Conservation (phyloP, 2,888 invertebrate genomes). For the Trachelus troglodyta region DNA sequence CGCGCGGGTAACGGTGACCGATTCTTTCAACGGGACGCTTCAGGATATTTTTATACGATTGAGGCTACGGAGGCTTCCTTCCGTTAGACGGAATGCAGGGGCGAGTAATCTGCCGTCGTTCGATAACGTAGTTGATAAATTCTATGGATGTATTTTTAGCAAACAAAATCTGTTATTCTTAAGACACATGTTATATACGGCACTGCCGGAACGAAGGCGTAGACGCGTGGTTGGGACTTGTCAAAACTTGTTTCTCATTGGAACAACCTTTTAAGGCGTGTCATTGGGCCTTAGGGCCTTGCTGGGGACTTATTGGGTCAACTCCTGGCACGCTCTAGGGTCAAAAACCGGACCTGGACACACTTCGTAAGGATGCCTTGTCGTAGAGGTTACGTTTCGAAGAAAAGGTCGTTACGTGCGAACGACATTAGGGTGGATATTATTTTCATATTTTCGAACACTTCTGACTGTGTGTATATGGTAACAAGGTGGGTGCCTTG, state of each 20-base stretch:
- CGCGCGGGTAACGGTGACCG: neutral
- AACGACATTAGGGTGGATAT: neutral
- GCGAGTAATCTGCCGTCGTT: neutral
- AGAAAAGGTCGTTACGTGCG: neutral
- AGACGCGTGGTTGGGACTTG: constrained; percentile 60
- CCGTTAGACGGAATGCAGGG: neutral
- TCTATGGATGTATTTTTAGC: neutral
- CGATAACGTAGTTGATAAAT: neutral
- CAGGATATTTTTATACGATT: neutral
- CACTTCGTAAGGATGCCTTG: constrained; percentile 20
- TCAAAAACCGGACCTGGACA: constrained; percentile 56
- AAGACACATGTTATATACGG: neutral
- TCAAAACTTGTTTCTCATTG: constrained; percentile 60
- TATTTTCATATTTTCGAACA: neutral
- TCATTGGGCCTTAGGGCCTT: constrained; percentile 4
- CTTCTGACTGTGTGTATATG: neutral
- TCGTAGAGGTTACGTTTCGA: neutral
- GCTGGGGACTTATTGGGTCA: constrained; percentile 40
- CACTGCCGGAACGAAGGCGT: constrained; percentile 35
- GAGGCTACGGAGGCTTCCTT: neutral
- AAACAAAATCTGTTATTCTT: neutral
- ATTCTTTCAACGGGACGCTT: neutral
- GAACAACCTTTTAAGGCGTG: constrained; percentile 10
- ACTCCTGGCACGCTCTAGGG: constrained; percentile 44
- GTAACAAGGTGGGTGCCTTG: neutral